A percentile compares a stretch with the other conserved stretches of the same genome.
phyloP scores from a whole-genome alignment of 2,888 invertebrate genomes.

The Catonia carolina region DNA sequence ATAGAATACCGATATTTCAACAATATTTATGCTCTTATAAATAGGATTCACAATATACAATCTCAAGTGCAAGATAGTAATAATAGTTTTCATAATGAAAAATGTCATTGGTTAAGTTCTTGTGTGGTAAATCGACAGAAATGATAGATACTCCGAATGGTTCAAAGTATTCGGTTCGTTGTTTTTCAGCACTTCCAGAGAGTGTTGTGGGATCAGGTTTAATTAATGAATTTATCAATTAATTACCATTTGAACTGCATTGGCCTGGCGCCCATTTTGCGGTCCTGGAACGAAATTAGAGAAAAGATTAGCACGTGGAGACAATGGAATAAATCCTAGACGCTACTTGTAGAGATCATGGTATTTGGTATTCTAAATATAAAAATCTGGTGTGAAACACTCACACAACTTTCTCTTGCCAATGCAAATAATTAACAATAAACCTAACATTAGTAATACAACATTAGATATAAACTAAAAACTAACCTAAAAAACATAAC shows the following conservation, averaged over 20 bases:
- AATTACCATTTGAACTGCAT: constrained; percentile 21
- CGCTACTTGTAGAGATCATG: constrained; percentile 11
- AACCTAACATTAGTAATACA: too few relatives aligned
- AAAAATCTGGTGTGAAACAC: too few relatives aligned
- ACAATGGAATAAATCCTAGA: constrained; percentile 15
- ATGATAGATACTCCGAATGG: background rate
- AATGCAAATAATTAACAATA: too few relatives aligned
- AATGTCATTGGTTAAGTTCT: background rate
- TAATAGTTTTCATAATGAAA: background rate
- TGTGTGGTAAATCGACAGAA: background rate
- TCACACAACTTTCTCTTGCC: too few relatives aligned
- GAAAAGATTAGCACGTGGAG: constrained; percentile 15
- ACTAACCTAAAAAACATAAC: too few relatives aligned
- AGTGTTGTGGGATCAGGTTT: constrained; percentile 12
- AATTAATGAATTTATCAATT: constrained; percentile 20
- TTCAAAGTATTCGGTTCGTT: background rate
- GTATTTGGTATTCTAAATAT: constrained; percentile 10
- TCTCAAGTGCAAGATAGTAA: background rate
- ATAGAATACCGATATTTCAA: background rate
- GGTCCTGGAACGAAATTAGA: constrained; percentile 25
- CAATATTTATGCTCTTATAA: background rate
- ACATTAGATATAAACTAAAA: too few relatives aligned
- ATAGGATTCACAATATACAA: background rate
- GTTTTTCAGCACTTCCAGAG: background rate
- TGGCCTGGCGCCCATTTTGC: constrained; percentile 12